Evolutionary conservation across 1,140 invertebrate species (phyloP), one percentile per base, ranked within the genome.

Genomic region (Chironomus tepperi): DNA sequence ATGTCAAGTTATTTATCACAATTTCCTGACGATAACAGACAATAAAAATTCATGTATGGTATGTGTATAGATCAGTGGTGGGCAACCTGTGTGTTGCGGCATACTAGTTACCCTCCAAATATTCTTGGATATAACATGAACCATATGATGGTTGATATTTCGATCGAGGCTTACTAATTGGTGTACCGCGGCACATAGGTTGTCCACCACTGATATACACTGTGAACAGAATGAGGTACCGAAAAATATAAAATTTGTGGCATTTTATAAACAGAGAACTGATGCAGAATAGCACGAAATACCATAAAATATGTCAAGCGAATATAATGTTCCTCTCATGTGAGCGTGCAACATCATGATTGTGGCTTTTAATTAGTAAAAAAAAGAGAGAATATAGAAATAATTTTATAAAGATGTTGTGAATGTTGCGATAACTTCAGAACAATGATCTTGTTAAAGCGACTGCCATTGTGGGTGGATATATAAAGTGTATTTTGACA

Each of bases 361-460:
- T 57, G 47, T 57, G 47, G 47, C 47, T 57, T 57, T 57, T 57
- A 57, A 57, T 57, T 57, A 57, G 47, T 57, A 12, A 12, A 57
- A 47, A 47, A 15, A 57, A 15, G 1, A 34, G 24, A 34, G 24
- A 34, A 34, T 34, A 34, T n/a, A n/a, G n/a, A n/a, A n/a, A n/a
- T n/a, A n/a, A n/a, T 34, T 57, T 57, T 57, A 57, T 57, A 57
- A n/a, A 57, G 47, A 57, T 57, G 47, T 57, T 57, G 47, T 57
- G 47, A 12, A 57, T 57, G 47, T 57, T 57, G 10, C 47, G 12
- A 57, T 34, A 34, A 34, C 24, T 34, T 34, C 5, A 34, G 24
- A 34, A 34, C 24, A 34, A 34, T 34, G 24, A 34, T 34, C 24
- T 34, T 5, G 24, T 34, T 34, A 34, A 34, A 34, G 24, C 24